Percentiles rank a stretch among this genome's conserved stretches.
These are phyloP conservation scores for Petrophora chlorosata DNA, from an alignment of 2,888 invertebrate species.

Conservation along the genomic window DNA sequence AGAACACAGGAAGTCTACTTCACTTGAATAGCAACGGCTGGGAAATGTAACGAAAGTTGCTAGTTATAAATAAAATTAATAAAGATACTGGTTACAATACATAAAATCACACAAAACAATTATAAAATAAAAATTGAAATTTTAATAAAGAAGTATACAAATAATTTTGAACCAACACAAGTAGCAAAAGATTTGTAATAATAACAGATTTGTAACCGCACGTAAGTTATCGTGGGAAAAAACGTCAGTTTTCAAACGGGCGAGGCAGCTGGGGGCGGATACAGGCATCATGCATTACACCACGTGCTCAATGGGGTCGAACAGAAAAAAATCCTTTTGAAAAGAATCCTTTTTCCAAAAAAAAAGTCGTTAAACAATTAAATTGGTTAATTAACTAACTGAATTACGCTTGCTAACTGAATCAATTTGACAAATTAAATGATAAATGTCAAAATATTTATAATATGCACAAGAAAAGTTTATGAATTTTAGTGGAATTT, in stretches of 20 bases:
- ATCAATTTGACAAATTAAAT: background rate
- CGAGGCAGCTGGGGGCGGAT: conserved; percentile 68
- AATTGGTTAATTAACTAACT: conserved; percentile 9
- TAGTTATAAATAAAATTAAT: conserved; percentile 16
- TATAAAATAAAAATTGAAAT: no score
- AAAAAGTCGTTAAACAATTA: conserved; percentile 32
- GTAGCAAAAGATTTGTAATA: conserved; percentile 39
- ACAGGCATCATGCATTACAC: conserved; percentile 60
- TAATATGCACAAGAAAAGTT: no score
- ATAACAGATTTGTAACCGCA: conserved; percentile 63
- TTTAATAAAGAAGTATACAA: background rate
- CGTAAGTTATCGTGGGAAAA: conserved; percentile 76
- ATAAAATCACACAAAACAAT: no score
- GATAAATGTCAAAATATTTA: background rate
- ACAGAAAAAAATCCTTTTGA: no score
- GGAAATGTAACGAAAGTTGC: conserved; percentile 35
- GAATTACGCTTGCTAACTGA: background rate
- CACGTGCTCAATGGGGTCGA: conserved; percentile 64
- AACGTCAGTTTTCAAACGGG: conserved; percentile 65
- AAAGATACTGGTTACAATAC: no score
- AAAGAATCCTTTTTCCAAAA: conserved; percentile 36
- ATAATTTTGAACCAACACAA: conserved; percentile 25
- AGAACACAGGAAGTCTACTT: conserved; percentile 72
- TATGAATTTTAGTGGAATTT: no score
- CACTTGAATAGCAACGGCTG: conserved; percentile 59